Evolutionary conservation across 2,797 vertebrate species (phyloP).

Genomic region (Petrocephalus schoutedeni): DNA sequence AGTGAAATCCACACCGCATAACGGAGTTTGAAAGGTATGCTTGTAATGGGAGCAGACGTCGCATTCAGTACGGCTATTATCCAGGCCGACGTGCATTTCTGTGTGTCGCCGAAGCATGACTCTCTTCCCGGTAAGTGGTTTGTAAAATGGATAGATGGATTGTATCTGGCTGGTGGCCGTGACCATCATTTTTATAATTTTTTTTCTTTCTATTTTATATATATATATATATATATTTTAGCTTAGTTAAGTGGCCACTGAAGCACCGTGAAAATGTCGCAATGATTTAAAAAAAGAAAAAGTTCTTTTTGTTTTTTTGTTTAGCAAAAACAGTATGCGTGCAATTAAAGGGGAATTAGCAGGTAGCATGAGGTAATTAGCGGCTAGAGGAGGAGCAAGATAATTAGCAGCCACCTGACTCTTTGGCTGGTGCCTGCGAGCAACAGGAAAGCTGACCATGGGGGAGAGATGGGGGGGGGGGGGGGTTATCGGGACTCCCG

Average conservation of each 20-base stretch:
- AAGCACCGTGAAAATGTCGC: not conserved
- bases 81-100: not conserved
- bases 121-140: not conserved
- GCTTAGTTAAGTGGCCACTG: not conserved
- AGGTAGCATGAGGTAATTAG: not conserved
- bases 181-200: not conserved
- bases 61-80: not conserved
- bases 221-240: not conserved
- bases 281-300: not conserved
- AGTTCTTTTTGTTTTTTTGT: not conserved
- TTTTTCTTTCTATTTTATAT: not conserved
- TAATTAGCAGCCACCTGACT: not conserved
- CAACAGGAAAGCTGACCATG: not conserved
- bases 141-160: slow-evolving; percentile 1
- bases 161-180: not conserved
- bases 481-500: not conserved
- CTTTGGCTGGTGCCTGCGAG: not conserved
- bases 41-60: not conserved
- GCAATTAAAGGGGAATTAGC: not conserved
- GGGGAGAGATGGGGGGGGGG: not conserved
- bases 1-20: not conserved
- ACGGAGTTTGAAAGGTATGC: not conserved
- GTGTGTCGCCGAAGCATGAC: not conserved
- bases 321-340: not conserved
- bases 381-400: not conserved